Conservation (phyloP, 2,888 invertebrate genomes). For the Drosophila rellima region DNA sequence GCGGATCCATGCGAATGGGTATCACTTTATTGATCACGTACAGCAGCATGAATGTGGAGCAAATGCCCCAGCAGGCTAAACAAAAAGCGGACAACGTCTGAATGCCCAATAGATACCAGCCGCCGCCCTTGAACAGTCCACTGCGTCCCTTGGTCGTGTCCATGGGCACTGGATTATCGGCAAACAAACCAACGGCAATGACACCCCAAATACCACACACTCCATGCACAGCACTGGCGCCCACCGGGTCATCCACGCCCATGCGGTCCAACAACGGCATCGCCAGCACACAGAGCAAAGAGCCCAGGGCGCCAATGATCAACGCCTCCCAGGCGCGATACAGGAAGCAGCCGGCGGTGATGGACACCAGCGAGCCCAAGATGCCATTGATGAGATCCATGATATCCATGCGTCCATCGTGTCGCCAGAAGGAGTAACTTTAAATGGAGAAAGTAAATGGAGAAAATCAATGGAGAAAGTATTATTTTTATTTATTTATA, state of each 20-base stretch:
- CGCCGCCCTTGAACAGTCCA: conserved; percentile 93
- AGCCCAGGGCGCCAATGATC: conserved; percentile 93
- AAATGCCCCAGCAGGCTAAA: conserved; percentile 91
- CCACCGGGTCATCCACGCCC: conserved; percentile 94
- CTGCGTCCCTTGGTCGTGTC: conserved; percentile 92
- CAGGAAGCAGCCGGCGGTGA: conserved; percentile 95
- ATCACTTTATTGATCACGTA: conserved; percentile 92
- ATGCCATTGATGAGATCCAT: conserved; percentile 95
- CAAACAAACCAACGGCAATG: conserved; percentile 94
- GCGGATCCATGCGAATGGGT: conserved; percentile 93
- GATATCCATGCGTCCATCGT: conserved; percentile 92
- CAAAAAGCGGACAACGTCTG: conserved; percentile 91
- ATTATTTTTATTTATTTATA: no score
- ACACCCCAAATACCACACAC: conserved; percentile 91
- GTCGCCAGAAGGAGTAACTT: conserved; percentile 89
- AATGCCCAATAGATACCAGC: conserved; percentile 94
- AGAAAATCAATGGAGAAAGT: no score
- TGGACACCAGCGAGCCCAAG: conserved; percentile 93
- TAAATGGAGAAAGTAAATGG: conserved; percentile 15
- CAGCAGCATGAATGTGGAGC: conserved; percentile 90
- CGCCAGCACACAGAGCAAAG: conserved; percentile 89
- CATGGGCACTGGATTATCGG: conserved; percentile 93
- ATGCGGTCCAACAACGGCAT: conserved; percentile 92
- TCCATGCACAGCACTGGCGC: conserved; percentile 95
- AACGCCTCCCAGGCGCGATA: conserved; percentile 95